Evolutionary conservation across 1,140 invertebrate species (phyloP).

Genomic region (Euglossa dilemma): DNA sequence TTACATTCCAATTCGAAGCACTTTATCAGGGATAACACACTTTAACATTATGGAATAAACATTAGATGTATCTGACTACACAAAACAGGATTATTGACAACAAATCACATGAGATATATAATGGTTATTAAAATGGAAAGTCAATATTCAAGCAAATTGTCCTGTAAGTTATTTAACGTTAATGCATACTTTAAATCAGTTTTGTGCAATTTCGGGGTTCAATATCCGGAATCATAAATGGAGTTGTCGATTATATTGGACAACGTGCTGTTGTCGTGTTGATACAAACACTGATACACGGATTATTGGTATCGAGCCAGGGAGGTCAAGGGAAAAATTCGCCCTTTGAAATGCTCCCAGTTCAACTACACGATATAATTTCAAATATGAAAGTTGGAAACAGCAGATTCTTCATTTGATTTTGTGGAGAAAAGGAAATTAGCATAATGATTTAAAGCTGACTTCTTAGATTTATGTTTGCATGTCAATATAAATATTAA

Average conservation of each 20-base stretch:
- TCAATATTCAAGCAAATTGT: constrained; percentile 58
- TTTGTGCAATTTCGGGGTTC: constrained; percentile 43
- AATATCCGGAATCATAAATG: constrained; percentile 55
- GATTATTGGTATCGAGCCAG: neutral
- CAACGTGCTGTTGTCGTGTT: constrained; percentile 22
- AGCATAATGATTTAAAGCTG: no score
- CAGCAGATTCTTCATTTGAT: neutral
- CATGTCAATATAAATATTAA: no score
- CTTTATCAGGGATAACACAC: no score
- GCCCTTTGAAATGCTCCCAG: neutral
- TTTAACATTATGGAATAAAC: neutral
- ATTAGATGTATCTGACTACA: neutral
- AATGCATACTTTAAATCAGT: constrained; percentile 61
- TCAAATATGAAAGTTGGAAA: neutral
- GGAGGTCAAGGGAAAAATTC: no score
- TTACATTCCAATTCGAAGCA: no score
- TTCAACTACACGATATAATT: neutral
- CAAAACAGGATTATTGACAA: constrained; percentile 32
- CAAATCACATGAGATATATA: constrained; percentile 15
- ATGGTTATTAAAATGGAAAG: constrained; percentile 22
- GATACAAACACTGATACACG: no score
- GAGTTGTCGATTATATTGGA: constrained; percentile 18
- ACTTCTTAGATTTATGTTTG: no score
- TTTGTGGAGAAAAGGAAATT: neutral
- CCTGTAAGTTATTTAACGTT: constrained; percentile 55